These are phyloP conservation scores for Alexandromys fortis DNA, from an alignment of 2,113 vertebrate genomes.

Conservation along the genomic window DNA sequence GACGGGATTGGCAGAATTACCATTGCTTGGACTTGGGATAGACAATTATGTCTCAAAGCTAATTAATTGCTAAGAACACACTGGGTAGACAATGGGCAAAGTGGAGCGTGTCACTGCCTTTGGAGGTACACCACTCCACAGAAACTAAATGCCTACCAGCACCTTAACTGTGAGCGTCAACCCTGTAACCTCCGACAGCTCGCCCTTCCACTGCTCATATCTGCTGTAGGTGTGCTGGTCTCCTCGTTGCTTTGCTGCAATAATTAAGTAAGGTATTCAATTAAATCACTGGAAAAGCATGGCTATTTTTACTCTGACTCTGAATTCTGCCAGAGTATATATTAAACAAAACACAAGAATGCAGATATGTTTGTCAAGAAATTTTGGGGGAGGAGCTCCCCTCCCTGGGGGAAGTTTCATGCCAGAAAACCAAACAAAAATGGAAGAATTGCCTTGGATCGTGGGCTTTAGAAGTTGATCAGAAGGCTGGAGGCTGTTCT, in stretches of 20 bases:
- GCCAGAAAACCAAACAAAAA: background rate
- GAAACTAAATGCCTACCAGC: accelerated
- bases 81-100: background rate
- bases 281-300: background rate
- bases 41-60: no score
- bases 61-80: background rate
- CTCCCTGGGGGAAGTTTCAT: background rate
- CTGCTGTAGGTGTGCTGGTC: background rate
- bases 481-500: background rate
- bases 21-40: background rate
- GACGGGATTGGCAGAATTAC: background rate
- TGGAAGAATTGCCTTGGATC: background rate
- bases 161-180: background rate
- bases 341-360: background rate
- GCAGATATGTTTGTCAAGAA: background rate
- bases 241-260: background rate
- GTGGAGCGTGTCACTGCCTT: accelerated
- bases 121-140: background rate
- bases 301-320: background rate
- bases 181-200: background rate
- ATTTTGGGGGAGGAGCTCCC: background rate
- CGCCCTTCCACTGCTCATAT: background rate
- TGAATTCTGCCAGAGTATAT: background rate
- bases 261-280: background rate
- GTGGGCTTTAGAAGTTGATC: background rate